Evolutionary conservation across 2,888 invertebrate species (phyloP).

Genomic region (Heterodera filipjevi): DNA sequence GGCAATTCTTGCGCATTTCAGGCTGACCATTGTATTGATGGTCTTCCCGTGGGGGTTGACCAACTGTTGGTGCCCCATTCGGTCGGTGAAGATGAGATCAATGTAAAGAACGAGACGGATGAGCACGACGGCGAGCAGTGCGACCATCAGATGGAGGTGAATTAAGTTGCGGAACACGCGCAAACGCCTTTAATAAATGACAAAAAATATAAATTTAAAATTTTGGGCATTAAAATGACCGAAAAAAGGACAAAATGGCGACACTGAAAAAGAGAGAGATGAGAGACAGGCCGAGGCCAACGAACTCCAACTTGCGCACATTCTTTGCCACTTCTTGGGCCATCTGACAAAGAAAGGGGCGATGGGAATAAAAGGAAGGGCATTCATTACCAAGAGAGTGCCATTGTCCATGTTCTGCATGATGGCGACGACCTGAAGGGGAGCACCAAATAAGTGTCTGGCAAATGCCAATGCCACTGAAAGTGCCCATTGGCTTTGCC

Average conservation of each 20-base stretch:
- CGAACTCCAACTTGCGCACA: conserved; percentile 79
- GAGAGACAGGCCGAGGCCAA: conserved; percentile 80
- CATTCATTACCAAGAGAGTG: conserved; percentile 51
- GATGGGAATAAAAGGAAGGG: neutral
- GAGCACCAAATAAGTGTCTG: too few species aligned
- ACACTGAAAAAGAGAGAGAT: conserved; percentile 78
- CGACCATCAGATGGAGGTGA: conserved; percentile 69
- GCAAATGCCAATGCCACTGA: neutral
- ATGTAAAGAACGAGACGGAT: conserved; percentile 68
- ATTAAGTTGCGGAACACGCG: conserved; percentile 68
- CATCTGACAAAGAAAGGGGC: conserved; percentile 70
- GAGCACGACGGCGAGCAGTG: conserved; percentile 68
- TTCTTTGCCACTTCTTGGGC: conserved; percentile 82
- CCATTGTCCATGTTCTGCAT: conserved; percentile 61
- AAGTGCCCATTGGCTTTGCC: neutral
- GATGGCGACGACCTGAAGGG: conserved; percentile 48
- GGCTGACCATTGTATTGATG: conserved; percentile 67
- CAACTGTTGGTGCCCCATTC: conserved; percentile 54
- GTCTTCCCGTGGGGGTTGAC: conserved; percentile 64
- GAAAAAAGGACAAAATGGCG: conserved; percentile 80
- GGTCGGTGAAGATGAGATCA: conserved; percentile 67
- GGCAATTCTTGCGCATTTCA: too few species aligned
- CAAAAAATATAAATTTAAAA: neutral
- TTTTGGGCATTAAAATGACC: conserved; percentile 70
- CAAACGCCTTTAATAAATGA: conserved; percentile 66